Conservation (phyloP, 2,113 vertebrate genomes). For the Heterocephalus glaber region DNA sequence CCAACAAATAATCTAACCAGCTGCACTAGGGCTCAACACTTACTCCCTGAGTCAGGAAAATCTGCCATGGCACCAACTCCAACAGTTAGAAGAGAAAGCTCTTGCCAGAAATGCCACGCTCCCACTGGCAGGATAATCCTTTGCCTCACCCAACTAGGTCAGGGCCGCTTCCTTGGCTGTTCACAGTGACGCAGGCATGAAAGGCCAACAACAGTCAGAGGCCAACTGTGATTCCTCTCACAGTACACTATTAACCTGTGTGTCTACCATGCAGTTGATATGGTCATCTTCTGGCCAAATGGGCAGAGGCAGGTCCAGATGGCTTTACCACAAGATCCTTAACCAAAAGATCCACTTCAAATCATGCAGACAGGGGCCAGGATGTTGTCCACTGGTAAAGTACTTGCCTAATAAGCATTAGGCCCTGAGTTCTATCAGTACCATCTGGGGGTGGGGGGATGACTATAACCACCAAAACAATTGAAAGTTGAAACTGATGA, state of each 20-base stretch:
- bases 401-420: background rate
- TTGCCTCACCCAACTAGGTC: constrained; percentile 78
- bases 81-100: constrained; percentile 61
- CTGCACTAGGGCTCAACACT: constrained; percentile 69
- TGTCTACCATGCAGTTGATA: background rate
- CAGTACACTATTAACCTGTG: constrained; percentile 20
- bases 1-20: constrained; percentile 77
- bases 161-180: constrained; percentile 57
- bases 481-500: background rate
- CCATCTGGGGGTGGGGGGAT: background rate
- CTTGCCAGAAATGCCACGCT: constrained; percentile 72
- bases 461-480: background rate
- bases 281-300: background rate
- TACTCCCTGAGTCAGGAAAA: constrained; percentile 67
- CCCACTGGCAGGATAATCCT: constrained; percentile 71
- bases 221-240: constrained; percentile 15
- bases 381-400: background rate
- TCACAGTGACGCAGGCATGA: background rate
- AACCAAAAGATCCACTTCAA: constrained; percentile 19
- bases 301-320: background rate
- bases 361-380: background rate
- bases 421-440: too few species aligned
- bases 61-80: constrained; percentile 76
- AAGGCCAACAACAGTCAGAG: constrained; percentile 25
- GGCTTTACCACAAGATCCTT: background rate